Percentiles rank a stretch among this genome's conserved stretches.
These are phyloP conservation scores for Galeruca laticollis DNA, from an alignment of 2,888 invertebrate species.

Conservation along the genomic window DNA sequence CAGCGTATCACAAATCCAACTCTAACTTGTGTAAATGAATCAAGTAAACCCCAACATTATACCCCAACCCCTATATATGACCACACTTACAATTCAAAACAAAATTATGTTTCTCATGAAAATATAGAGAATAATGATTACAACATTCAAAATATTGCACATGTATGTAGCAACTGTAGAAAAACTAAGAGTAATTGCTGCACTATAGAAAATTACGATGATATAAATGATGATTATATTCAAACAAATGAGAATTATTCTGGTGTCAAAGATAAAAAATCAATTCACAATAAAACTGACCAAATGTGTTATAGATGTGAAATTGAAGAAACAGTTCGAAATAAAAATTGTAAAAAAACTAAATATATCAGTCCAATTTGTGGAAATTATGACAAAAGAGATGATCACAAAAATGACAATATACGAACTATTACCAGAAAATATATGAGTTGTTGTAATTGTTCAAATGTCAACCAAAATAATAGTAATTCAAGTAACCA, in stretches of 20 bases:
- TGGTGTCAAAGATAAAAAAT: not conserved
- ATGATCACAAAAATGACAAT: not conserved
- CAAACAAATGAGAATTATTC: not conserved
- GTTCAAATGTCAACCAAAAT: not conserved
- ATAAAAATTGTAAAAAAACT: not conserved
- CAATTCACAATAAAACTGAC: not conserved
- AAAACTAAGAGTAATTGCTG: not conserved
- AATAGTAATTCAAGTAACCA: not conserved
- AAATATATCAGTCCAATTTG: not conserved
- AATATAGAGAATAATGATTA: not conserved
- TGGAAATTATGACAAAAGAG: not conserved
- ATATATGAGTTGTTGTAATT: not conserved
- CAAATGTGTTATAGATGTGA: constrained; percentile 3
- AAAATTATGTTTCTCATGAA: not conserved
- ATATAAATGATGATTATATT: not conserved
- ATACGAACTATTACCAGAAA: not conserved
- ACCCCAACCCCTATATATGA: not conserved
- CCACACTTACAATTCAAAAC: not conserved
- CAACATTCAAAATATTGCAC: not conserved
- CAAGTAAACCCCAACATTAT: not conserved
- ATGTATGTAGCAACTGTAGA: not conserved
- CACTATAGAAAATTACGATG: not conserved
- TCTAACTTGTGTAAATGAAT: not conserved
- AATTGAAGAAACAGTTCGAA: not conserved
- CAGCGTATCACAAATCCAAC: not conserved